Evolutionary conservation across 2,888 invertebrate genomes (phyloP).

Genomic region (Folsomia manolachei): DNA sequence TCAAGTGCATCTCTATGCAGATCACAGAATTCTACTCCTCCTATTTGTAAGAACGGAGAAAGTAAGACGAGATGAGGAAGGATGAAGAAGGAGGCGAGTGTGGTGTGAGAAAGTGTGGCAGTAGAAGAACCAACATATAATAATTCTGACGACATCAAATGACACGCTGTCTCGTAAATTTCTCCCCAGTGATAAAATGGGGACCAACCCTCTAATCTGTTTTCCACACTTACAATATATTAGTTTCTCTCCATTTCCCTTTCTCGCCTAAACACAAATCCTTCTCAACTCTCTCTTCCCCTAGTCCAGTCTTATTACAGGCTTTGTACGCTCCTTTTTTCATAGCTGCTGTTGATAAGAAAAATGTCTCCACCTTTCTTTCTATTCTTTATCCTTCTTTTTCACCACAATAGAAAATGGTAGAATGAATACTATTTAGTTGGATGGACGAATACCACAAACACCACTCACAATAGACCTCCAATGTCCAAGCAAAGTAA

Average conservation of each 20-base stretch:
- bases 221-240: conserved; percentile 37
- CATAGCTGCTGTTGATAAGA: neutral
- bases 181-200: conserved; percentile 44
- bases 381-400: neutral
- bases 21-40: neutral
- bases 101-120: neutral
- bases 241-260: conserved; percentile 16
- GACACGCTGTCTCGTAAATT: conserved; percentile 47
- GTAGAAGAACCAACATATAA: conserved; percentile 19
- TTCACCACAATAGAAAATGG: no score
- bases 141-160: conserved; percentile 45
- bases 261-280: conserved; percentile 6
- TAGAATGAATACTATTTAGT: no score
- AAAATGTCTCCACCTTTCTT: no score
- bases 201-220: conserved; percentile 40
- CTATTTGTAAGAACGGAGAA: neutral
- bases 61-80: no score
- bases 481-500: no score
- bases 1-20: conserved; percentile 27
- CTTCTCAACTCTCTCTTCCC: conserved; percentile 2
- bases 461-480: no score
- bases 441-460: no score
- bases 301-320: no score
- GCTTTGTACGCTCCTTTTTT: conserved; percentile 5
- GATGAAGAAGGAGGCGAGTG: neutral